Evolutionary conservation across 2,888 invertebrate species (phyloP), one percentile per base, ranked within the genome.

Genomic region (Campopleginae sp.): DNA sequence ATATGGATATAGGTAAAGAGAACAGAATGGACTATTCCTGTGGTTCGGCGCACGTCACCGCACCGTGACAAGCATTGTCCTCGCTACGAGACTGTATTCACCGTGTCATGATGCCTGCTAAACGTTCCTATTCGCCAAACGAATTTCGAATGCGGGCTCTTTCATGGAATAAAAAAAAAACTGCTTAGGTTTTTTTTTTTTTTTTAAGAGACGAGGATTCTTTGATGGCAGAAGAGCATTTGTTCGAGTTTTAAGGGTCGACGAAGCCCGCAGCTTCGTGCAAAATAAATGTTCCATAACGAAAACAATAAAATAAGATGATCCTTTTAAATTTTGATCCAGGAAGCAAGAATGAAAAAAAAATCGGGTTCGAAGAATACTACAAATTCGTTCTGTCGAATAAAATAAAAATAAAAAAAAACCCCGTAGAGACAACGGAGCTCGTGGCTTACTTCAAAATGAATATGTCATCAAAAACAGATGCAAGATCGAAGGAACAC

Each of bases 61-160:
- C 78, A 78, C 74, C 75, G 79, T 82, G 85, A 85, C 78, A 75
- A 74, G 82, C 79, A 85, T 85, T 82, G 85, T 85, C 75, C 78
- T 46, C 78, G 27, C 65, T 33, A n/a, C 65, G 58, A 77, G 31
- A 76, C 38, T 54, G 8, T 77, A 42, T 80, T 81, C 84, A 48
- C 48, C 77, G 31, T 78, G 48, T 78, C 63, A 74, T 48, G 27
- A 46, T 66, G 61, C 48, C 27, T 46, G 46, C 76, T 76, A 72
- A 63, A 61, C 44, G 51, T 44, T 46, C 33, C 51, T 75, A 27
- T 70, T 42, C 19, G 48, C 54, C 38, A 77, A 66, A 66, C 65
- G 58, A 58, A 58, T 58, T 27, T 31, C 76, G 54, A 38, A 42
- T 19, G 17, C 48, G 27, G 51, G 38, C 38, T 66, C 27, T 44